phyloP scores from a whole-genome alignment of 2,797 vertebrate genomes.

The Lepidocolaptes lacrymiger region DNA sequence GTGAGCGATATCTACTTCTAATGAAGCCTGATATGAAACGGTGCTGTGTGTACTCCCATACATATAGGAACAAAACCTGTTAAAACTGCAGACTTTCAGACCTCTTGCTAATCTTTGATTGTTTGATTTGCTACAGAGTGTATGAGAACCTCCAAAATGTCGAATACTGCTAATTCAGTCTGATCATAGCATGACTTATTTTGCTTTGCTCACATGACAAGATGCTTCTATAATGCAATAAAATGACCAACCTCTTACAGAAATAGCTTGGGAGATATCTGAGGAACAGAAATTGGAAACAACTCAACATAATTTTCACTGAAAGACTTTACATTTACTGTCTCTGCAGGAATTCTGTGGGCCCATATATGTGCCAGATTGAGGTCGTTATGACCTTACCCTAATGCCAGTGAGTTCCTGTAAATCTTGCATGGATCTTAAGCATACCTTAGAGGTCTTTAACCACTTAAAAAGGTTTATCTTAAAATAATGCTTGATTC shows the following conservation, averaged over 20 bases:
- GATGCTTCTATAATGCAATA: background rate
- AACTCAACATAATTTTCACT: background rate
- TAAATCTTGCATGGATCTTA: background rate
- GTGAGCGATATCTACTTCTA: background rate
- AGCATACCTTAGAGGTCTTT: background rate
- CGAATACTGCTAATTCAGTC: background rate
- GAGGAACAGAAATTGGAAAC: background rate
- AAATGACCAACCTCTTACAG: background rate
- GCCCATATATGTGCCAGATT: background rate
- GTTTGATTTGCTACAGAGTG: background rate
- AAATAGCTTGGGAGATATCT: background rate
- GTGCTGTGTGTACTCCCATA: background rate
- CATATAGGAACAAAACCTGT: background rate
- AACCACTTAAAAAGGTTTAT: background rate
- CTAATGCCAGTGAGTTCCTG: background rate
- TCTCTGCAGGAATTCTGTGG: background rate
- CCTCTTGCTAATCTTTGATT: background rate
- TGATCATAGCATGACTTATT: background rate
- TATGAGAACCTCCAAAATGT: background rate
- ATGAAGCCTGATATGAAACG: background rate
- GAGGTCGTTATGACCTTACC: background rate
- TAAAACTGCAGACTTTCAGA: background rate
- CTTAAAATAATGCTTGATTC: background rate
- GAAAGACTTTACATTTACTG: background rate
- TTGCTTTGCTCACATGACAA: background rate